A percentile compares a stretch with the other conserved stretches of the same genome.
phyloP scores from a whole-genome alignment of 2,113 vertebrate species.

The Atlantisia rogersi region DNA sequence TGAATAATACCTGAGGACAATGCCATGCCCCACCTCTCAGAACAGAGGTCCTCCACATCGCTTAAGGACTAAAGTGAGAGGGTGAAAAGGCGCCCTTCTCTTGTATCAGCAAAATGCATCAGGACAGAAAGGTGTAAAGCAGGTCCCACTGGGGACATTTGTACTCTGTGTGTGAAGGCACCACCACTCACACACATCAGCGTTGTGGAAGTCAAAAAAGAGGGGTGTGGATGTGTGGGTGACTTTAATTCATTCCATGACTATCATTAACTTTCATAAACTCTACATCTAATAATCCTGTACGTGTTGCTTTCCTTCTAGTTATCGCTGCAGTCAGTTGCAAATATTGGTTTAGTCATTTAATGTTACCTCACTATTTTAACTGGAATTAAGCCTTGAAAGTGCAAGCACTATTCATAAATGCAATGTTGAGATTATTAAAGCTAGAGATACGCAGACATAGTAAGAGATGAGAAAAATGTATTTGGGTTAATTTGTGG shows the following conservation, averaged over 20 bases:
- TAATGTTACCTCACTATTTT: neutral
- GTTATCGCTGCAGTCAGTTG: neutral
- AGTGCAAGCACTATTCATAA: neutral
- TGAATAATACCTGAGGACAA: neutral
- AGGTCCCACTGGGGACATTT: neutral
- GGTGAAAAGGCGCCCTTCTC: neutral
- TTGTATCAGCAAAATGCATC: neutral
- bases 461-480: slow-evolving; percentile 56
- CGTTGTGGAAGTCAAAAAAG: neutral
- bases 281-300: neutral
- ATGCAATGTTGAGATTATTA: slow-evolving; percentile 22
- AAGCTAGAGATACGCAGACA: slow-evolving; percentile 7
- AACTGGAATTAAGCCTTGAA: slow-evolving; percentile 9
- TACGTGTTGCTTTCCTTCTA: neutral
- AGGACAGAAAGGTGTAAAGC: neutral
- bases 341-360: slow-evolving; percentile 10
- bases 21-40: neutral
- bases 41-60: neutral
- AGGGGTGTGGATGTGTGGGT: no score
- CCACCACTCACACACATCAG: accelerated
- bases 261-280: neutral
- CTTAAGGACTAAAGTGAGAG: neutral
- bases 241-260: neutral
- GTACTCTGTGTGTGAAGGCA: neutral
- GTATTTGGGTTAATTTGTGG: slow-evolving; percentile 70